Evolutionary conservation across 2,888 invertebrate species (phyloP).

Genomic region (Creontiades dilutus): DNA sequence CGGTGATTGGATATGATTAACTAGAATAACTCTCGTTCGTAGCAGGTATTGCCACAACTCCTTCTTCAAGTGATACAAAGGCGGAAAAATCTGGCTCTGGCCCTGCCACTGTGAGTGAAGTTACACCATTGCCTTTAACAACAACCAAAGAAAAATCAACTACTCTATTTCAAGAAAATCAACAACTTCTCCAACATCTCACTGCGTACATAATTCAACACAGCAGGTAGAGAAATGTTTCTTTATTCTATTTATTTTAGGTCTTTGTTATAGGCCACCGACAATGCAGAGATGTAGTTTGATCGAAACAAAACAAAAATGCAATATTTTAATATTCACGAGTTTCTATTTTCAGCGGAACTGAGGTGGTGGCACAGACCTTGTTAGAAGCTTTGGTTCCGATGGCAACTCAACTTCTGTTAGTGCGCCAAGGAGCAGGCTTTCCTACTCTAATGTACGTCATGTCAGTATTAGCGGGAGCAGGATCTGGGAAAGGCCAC

Average conservation of each 20-base stretch:
- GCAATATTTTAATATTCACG: neutral
- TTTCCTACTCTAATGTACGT: constrained; percentile 88
- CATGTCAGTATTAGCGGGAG: constrained; percentile 91
- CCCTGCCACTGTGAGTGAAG: constrained; percentile 57
- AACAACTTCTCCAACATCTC: constrained; percentile 84
- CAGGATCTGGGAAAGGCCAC: constrained; percentile 90
- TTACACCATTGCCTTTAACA: constrained; percentile 57
- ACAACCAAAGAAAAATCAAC: constrained; percentile 58
- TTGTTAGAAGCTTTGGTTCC: constrained; percentile 87
- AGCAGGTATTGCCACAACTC: constrained; percentile 56
- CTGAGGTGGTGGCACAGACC: constrained; percentile 80
- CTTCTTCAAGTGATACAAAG: constrained; percentile 70
- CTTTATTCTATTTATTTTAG: neutral
- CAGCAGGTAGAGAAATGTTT: constrained; percentile 78
- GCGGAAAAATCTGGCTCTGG: constrained; percentile 68
- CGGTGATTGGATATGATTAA: neutral
- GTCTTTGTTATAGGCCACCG: no score
- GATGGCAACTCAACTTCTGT: constrained; percentile 83
- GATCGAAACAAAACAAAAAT: neutral
- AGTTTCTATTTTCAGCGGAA: constrained; percentile 71
- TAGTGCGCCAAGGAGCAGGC: constrained; percentile 84
- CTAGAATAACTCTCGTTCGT: neutral
- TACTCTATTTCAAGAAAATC: constrained; percentile 82
- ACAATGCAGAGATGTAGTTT: no score
- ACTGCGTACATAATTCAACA: constrained; percentile 87